Conservation (phyloP, 2,113 vertebrate genomes). For the Eonycteris spelaea region DNA sequence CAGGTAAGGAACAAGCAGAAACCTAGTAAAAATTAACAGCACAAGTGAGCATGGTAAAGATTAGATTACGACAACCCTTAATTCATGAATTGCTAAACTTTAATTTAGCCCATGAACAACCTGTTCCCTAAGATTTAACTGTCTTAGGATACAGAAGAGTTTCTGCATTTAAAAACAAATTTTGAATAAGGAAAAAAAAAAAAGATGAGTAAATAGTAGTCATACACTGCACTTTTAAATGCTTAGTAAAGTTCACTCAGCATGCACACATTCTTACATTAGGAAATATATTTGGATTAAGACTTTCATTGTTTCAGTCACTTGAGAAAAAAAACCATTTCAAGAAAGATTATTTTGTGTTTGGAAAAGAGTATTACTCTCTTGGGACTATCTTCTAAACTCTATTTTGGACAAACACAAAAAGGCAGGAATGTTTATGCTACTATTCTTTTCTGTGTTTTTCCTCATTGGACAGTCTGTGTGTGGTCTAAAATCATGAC, state of each 20-base stretch:
- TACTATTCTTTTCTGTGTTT: not conserved
- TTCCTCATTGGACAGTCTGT: not conserved
- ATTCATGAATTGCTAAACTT: not conserved
- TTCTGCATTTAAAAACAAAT: not conserved
- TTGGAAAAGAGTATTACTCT: not conserved
- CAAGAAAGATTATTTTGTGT: not conserved
- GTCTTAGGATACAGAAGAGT: not conserved
- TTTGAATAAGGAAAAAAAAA: not conserved
- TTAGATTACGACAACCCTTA: not conserved
- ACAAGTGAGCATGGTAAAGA: not conserved
- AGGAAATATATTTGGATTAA: not conserved
- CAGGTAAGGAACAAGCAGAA: not conserved
- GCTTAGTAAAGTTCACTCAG: not conserved
- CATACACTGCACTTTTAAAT: not conserved
- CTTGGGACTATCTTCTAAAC: not conserved
- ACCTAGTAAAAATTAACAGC: not conserved
- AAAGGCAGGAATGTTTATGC: not conserved
- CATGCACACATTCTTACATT: not conserved
- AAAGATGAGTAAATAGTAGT: not conserved
- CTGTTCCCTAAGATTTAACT: not conserved
- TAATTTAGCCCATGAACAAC: not conserved
- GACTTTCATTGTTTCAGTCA: not conserved
- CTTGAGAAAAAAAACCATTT: not conserved
- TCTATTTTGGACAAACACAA: not conserved
- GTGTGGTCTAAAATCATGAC: not conserved